These are phyloP conservation scores for Hemibagrus guttatus DNA, from an alignment of 2,797 vertebrate genomes.

Conservation along the genomic window DNA sequence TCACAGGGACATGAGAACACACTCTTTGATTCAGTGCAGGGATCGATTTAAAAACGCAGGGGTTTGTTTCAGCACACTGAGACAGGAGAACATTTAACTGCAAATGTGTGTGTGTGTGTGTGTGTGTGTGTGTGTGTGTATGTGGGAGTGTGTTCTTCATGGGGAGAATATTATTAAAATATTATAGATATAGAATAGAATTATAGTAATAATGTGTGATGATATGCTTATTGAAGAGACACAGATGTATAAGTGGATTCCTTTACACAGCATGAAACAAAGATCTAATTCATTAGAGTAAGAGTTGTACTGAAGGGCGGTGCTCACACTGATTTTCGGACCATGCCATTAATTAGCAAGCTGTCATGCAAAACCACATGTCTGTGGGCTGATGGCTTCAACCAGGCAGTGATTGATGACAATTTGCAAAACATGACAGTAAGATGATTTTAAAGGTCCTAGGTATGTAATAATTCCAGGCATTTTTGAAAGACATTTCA, in stretches of 20 bases:
- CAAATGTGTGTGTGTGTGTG: slow-evolving; percentile 27
- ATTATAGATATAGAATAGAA: slow-evolving; percentile 13
- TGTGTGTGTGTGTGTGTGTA: slow-evolving; percentile 25
- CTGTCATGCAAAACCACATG: slow-evolving; percentile 47
- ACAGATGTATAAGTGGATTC: slow-evolving; percentile 24
- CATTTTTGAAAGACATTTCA: neutral
- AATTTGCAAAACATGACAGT: neutral
- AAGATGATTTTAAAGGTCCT: neutral
- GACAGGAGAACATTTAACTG: slow-evolving; percentile 18
- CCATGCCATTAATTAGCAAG: slow-evolving; percentile 53
- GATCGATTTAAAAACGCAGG: slow-evolving; percentile 51
- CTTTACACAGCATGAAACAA: slow-evolving; percentile 35
- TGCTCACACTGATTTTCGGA: slow-evolving; percentile 53
- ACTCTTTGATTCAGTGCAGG: slow-evolving; percentile 47
- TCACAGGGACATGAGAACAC: slow-evolving; percentile 29
- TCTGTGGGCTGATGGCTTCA: neutral
- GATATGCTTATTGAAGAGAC: slow-evolving; percentile 16
- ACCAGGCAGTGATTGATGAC: neutral
- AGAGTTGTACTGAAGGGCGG: slow-evolving; percentile 53
- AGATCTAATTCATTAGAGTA: slow-evolving; percentile 50
- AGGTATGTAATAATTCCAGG: neutral
- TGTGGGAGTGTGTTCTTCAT: neutral
- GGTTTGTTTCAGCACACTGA: slow-evolving; percentile 41
- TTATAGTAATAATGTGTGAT: neutral
- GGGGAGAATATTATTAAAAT: neutral